Conservation (phyloP, 2,797 vertebrate species). For the Paguma larvata region DNA sequence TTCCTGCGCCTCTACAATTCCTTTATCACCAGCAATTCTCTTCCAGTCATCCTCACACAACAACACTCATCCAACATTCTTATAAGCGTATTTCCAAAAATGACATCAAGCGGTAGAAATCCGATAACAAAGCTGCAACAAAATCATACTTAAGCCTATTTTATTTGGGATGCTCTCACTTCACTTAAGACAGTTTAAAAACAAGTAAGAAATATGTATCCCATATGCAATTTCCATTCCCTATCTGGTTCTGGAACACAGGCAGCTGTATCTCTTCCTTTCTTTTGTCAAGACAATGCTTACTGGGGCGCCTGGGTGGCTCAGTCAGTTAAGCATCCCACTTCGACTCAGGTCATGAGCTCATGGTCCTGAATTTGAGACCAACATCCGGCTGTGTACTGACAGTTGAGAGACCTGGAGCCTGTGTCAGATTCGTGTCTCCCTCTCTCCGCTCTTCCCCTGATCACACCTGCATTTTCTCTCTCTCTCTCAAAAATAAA, state of each 20-base stretch:
- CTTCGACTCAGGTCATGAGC: no score
- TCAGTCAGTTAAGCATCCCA: no score
- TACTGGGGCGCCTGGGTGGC: not conserved
- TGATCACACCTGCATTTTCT: no score
- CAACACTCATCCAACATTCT: not conserved
- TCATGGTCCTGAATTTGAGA: no score
- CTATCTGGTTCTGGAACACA: not conserved
- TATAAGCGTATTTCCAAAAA: not conserved
- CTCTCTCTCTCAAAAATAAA: no score
- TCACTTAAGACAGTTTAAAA: conserved; percentile 35
- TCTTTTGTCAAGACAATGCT: not conserved
- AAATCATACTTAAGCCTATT: conserved; percentile 11
- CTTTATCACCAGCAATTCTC: not conserved
- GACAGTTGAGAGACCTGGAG: no score
- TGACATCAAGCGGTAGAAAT: not conserved
- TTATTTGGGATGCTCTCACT: not conserved
- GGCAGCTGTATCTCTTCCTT: not conserved
- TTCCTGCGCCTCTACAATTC: not conserved
- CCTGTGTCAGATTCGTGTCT: no score
- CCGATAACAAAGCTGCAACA: not conserved
- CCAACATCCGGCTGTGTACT: no score
- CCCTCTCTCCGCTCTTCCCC: no score
- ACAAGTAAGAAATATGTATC: not conserved
- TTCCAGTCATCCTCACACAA: not conserved
- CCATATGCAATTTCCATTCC: not conserved